These are phyloP conservation scores for Botia almorhae DNA, from an alignment of 2,797 vertebrate genomes.

Conservation along the genomic window DNA sequence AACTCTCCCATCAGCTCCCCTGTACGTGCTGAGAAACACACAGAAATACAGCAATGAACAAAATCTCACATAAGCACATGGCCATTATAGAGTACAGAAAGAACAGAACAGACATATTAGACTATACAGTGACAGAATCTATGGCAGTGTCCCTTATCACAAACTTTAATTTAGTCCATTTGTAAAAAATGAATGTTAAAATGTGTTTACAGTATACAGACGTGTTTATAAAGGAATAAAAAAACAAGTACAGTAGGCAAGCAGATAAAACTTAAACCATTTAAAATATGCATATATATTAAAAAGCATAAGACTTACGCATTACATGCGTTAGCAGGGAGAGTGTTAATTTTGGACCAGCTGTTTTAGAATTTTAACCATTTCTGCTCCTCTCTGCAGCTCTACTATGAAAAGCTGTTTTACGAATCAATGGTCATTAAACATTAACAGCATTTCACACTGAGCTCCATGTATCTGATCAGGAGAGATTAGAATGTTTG, in stretches of 20 bases:
- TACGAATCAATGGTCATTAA: constrained; percentile 21
- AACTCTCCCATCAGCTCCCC: constrained; percentile 83
- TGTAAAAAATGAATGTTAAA: background rate
- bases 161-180: background rate
- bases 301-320: too few species aligned
- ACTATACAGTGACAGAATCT: background rate
- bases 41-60: constrained; percentile 24
- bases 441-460: constrained; percentile 61
- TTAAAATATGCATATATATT: too few species aligned
- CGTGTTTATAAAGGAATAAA: too few species aligned
- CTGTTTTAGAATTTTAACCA: background rate
- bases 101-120: background rate
- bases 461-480: constrained; percentile 54
- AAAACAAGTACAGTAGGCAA: too few species aligned
- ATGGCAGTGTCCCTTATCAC: background rate
- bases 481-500: constrained; percentile 55
- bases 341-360: too few species aligned
- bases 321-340: too few species aligned
- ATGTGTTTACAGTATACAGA: background rate
- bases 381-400: background rate
- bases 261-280: too few species aligned
- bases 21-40: constrained; percentile 78
- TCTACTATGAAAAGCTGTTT: background rate
- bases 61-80: background rate
- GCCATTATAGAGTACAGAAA: background rate